Evolutionary conservation across 1,140 invertebrate species (phyloP).

Genomic region (Callitettix versicolor): DNA sequence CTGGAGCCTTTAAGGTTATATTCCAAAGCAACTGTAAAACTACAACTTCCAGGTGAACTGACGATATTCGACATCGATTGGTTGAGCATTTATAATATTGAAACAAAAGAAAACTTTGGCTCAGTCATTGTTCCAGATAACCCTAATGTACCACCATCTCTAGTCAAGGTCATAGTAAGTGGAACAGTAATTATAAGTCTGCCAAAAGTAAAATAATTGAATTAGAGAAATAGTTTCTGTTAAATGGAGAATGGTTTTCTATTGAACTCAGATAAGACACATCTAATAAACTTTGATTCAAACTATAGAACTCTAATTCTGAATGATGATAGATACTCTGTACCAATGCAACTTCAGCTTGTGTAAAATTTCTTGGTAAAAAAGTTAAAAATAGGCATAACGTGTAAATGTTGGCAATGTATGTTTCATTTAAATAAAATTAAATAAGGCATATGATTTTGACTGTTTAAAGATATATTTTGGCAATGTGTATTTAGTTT

Average conservation of each 20-base stretch:
- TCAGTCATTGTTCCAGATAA: constrained; percentile 68
- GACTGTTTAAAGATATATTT: neutral
- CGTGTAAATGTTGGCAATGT: neutral
- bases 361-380: too few relatives aligned
- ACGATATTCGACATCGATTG: constrained; percentile 78
- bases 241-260: neutral
- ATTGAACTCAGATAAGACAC: neutral
- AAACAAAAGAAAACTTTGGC: constrained; percentile 58
- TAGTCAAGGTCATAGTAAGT: constrained; percentile 42
- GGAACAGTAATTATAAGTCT: too few relatives aligned
- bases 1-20: constrained; percentile 60
- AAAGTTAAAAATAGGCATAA: neutral
- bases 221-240: neutral
- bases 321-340: too few relatives aligned
- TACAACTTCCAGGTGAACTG: constrained; percentile 70
- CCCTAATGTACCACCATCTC: constrained; percentile 75
- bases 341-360: too few relatives aligned
- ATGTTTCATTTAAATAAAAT: neutral
- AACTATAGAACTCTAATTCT: too few relatives aligned
- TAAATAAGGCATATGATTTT: neutral
- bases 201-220: neutral
- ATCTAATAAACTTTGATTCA: neutral
- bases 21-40: constrained; percentile 56
- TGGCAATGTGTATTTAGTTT: too few relatives aligned
- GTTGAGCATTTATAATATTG: constrained; percentile 70